Base-by-base conservation (phyloP, 2,888 invertebrate genomes). In the Leptinotarsa juncta region DNA sequence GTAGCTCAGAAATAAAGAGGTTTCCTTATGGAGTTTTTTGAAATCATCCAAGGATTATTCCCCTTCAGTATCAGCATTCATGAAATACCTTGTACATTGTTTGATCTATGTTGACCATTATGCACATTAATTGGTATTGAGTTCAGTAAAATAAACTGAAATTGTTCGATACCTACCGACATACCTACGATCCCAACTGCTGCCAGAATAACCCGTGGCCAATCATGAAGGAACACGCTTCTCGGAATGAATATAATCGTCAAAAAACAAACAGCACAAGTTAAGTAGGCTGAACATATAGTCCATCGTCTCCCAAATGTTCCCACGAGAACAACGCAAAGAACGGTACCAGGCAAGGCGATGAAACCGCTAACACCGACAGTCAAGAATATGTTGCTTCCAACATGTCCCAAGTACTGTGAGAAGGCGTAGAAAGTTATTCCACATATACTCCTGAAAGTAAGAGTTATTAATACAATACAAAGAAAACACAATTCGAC, bases 131-230 rank as follows among this genome's bases (percentile, higher is more conserved):
- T 32, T 32, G 7, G 32, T 32, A 32, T 32, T 32, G 32, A 32
- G 1, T 32, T 32, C 32, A 32, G 32, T 32, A 32, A 7, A 32
- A 32, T 32, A 12, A 10, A 12, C 7, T 32, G 10, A 32, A 32
- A 32, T 32, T 32, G 32, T 10, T 42, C 32, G 4, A 65, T 50
- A 70, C 90, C 89, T 88, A 93, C 92, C 75, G 93, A 91, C 84
- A 93, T 89, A 74, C 93, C 92, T 67, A 92, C 90, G 81, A 93
- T 91, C 73, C 93, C 93, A 66, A 92, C 83, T 77, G 91, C 91
- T 76, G 93, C 92, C 77, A 93, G 89, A 18, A 89, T 80, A 69
- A 93, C 85, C 78, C 90, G 88, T 5, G 90, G 90, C 90, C 91
- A 92, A 82, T 91, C 91, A 74, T 88, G 87, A 20, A 78, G 7